Base-by-base conservation (phyloP, 2,113 vertebrate genomes). In the Thalassarche chlororhynchos region DNA sequence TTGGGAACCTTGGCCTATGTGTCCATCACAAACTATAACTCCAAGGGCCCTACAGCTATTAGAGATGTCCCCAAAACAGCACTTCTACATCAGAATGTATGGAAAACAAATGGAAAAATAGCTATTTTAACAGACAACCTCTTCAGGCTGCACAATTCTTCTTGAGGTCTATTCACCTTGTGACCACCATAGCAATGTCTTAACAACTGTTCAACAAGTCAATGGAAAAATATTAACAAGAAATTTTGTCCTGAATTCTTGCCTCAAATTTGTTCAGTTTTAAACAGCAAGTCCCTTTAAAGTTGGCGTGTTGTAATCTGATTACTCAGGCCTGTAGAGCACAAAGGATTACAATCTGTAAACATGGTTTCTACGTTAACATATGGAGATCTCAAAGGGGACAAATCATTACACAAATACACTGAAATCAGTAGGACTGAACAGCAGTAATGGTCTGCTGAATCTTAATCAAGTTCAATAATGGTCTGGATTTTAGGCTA, bases 301-400 rank as follows among this genome's bases (percentile, higher is more conserved):
- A 87, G 14, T 54, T 65, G 44, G 5, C 1, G 0, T 51, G 66
- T n/a, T 65, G 17, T 70, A 86, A 94, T 77, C 58, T 66, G 71
- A 77, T 93, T 90, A 72, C 46, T 70, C 24, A 77, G 11, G 64
- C 16, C 60, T 65, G 54, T 38, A 90, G 18, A 62, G 62, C n/a
- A 90, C 55, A 93, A 78, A 89, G 60, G 52, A 96, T 92, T 93
- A 81, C 83, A 93, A 52, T 40, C 77, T 89, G 83, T 69, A 95
- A 96, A 87, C 44, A 84, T 14, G 25, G 40, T 68, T 96, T 92
- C 86, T 68, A 92, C 61, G 58, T 54, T 92, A 96, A 90, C 6
- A 40, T 52, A 79, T 15, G 8, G 16, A 32, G 19, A 55, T 60
- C 54, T 93, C 80, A 87, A 79, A 82, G 42, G 21, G 29, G 54